Conservation (phyloP, 2,797 vertebrate species). For the Ispidina lecontei region DNA sequence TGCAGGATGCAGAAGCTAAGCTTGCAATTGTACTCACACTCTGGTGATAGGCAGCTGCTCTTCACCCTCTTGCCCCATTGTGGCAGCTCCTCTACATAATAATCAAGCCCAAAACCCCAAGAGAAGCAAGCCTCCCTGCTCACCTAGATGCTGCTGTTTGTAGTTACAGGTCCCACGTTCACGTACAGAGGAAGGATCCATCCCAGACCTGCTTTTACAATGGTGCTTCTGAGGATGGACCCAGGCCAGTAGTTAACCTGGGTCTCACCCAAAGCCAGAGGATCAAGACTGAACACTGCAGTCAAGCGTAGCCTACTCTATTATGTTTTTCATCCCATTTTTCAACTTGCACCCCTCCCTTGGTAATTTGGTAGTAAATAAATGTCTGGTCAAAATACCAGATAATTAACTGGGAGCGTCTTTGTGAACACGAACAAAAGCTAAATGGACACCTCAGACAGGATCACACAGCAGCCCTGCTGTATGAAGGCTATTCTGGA, state of each 20-base stretch:
- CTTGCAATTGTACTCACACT: neutral
- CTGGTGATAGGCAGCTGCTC: neutral
- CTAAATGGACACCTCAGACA: neutral
- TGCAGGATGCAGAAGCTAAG: neutral
- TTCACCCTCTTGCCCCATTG: neutral
- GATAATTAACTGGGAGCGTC: neutral
- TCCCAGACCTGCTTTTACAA: neutral
- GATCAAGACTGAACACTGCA: neutral
- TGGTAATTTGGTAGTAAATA: slow-evolving; percentile 21
- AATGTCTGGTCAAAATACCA: neutral
- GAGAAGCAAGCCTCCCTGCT: neutral
- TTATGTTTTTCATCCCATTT: slow-evolving; percentile 1
- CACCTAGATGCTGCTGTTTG: neutral
- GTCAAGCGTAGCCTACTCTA: neutral
- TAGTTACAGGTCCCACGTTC: neutral
- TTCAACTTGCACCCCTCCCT: slow-evolving; percentile 16
- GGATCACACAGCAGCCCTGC: neutral
- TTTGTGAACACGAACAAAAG: neutral
- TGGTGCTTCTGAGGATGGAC: neutral
- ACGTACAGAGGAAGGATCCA: accelerated
- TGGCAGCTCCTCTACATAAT: neutral
- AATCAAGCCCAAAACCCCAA: neutral
- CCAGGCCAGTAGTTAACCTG: neutral
- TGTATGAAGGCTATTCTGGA: neutral
- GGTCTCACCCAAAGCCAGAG: neutral